Percentiles rank a stretch among this genome's conserved stretches.
Evolutionary conservation across 2,888 invertebrate species (phyloP).

Genomic region (Peribatodes rhomboidaria): DNA sequence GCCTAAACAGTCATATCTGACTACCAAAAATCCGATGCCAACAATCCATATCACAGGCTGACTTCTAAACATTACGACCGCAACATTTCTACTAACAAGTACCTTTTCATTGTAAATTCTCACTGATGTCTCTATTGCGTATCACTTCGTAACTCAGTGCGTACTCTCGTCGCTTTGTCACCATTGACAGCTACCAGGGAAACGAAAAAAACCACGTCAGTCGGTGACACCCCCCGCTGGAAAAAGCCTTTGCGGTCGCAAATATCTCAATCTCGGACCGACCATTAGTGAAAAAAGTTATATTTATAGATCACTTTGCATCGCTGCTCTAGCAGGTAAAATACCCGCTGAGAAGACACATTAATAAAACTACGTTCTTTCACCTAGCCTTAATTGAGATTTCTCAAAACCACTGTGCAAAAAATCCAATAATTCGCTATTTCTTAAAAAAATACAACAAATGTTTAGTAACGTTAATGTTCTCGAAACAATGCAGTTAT

Average conservation of each 20-base stretch:
- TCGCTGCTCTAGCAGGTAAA: slow-evolving; percentile 65
- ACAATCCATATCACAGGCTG: slow-evolving; percentile 11
- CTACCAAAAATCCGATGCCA: slow-evolving; percentile 1
- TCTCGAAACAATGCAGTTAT: slow-evolving; percentile 40
- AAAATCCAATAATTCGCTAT: slow-evolving; percentile 8
- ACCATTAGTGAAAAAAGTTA: slow-evolving; percentile 56
- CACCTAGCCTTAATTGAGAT: slow-evolving; percentile 41
- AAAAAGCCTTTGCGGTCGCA: slow-evolving; percentile 78
- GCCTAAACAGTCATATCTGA: not conserved
- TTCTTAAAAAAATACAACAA: slow-evolving; percentile 22
- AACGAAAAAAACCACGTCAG: slow-evolving; percentile 64
- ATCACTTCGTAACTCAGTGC: slow-evolving; percentile 49
- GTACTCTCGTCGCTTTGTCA: slow-evolving; percentile 62
- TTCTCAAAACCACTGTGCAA: slow-evolving; percentile 35
- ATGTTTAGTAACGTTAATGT: slow-evolving; percentile 36
- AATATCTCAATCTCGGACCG: slow-evolving; percentile 75
- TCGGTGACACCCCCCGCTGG: slow-evolving; percentile 75
- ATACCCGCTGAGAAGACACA: slow-evolving; percentile 73
- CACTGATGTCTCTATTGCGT: slow-evolving; percentile 55
- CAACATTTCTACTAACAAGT: slow-evolving; percentile 53
- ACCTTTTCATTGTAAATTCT: slow-evolving; percentile 54
- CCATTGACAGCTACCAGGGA: slow-evolving; percentile 74
- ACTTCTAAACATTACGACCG: slow-evolving; percentile 48
- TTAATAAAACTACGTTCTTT: slow-evolving; percentile 51
- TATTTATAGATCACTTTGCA: slow-evolving; percentile 60